Evolutionary conservation across 2,113 vertebrate species (phyloP).

Genomic region (Xenotilapia longispinis): DNA sequence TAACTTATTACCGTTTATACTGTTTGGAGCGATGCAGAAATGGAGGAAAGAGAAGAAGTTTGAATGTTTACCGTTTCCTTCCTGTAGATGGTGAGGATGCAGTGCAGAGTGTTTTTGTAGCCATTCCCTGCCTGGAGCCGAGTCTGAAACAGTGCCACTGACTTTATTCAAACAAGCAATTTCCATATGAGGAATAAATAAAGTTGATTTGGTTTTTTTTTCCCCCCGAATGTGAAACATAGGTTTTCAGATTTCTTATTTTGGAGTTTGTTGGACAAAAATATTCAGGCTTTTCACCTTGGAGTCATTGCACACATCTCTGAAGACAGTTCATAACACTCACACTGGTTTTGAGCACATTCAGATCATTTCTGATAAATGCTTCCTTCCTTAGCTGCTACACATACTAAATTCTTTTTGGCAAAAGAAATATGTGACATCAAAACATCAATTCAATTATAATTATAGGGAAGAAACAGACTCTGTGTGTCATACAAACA

Average conservation of each 20-base stretch:
- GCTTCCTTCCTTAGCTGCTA: neutral
- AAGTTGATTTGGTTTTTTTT: neutral
- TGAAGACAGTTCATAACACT: neutral
- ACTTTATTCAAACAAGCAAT: neutral
- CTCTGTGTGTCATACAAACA: neutral
- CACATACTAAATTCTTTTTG: neutral
- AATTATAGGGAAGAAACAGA: neutral
- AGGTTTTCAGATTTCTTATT: neutral
- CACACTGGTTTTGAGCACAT: neutral
- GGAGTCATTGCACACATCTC: neutral
- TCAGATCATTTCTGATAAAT: neutral
- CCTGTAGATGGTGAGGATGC: constrained; percentile 82
- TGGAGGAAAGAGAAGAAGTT: neutral
- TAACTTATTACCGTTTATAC: neutral
- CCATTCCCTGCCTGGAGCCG: constrained; percentile 86
- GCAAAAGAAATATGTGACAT: neutral
- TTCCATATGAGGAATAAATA: neutral
- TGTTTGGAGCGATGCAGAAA: neutral
- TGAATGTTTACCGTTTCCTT: constrained; percentile 82
- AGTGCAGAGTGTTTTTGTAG: constrained; percentile 80
- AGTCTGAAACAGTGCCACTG: constrained; percentile 65
- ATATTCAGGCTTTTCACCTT: neutral
- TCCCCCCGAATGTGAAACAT: accelerated
- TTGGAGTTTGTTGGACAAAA: neutral
- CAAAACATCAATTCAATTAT: neutral